Evolutionary conservation across 1,140 invertebrate genomes (phyloP), one percentile per base, ranked within the genome.

Genomic region (Odontomachus brunneus): DNA sequence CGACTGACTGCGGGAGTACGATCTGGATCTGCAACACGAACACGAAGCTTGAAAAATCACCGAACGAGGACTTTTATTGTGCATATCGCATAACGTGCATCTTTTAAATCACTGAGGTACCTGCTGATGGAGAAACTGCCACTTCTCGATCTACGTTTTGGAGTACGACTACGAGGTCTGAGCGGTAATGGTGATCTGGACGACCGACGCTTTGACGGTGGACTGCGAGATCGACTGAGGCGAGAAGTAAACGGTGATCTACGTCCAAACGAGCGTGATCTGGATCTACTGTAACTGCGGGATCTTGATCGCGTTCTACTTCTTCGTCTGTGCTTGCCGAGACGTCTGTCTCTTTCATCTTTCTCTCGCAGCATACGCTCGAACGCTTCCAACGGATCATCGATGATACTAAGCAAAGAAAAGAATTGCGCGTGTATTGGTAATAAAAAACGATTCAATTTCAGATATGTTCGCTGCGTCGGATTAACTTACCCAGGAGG

Each of bases 361-460:
- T 97, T 98, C 91, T 98, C 97, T 81, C 96, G 95, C 83, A 98
- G 95, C 93, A 98, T 97, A 84, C 97, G 94, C 91, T 98, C 96
- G 92, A 98, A 98, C 65, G 97, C 97, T 91, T 97, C 97, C 84
- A 98, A 91, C 12, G 97, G 97, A 93, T 98, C 97, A 89, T 97
- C 96, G 67, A 97, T 96, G n/a, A 96, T 94, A 26, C 96, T 97
- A 11, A 44, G 87, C 57, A 93, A 90, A 81, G 72, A 73, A 88
- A 86, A 69, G 72, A 88, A 62, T 76, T 38, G 14, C 14, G 44
- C 17, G n/a, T n/a, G 57, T 29, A 14, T 9, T n/a, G 15, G 51
- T 33, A 5, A 33, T 33, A 15, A 38, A 53, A 19, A 17, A 51
- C 44, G 17, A 69, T 12, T 38, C 7, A 22, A 26, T 33, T 19